phyloP scores from a whole-genome alignment of 2,113 vertebrate genomes.

The Centropristis striata region DNA sequence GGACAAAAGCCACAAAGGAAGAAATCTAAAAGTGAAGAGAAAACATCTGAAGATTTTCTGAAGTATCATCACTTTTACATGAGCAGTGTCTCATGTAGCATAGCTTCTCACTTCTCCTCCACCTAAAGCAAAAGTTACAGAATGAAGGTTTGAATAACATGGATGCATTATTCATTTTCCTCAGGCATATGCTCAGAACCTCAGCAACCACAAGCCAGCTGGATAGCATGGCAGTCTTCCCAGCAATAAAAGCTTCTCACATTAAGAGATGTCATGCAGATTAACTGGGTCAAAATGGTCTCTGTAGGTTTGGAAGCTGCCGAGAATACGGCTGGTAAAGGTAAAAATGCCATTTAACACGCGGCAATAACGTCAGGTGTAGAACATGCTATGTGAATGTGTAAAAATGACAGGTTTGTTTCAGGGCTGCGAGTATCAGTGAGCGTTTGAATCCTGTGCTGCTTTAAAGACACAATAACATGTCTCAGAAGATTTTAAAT shows the following conservation, averaged over 20 bases:
- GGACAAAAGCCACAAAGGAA: conserved; percentile 17
- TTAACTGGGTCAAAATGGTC: conserved; percentile 81
- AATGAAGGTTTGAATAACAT: conserved; percentile 64
- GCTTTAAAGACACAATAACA: conserved; percentile 28
- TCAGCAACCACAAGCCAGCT: conserved; percentile 71
- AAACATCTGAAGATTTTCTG: conserved; percentile 38
- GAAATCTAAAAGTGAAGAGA: neutral
- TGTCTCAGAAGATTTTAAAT: conserved; percentile 30
- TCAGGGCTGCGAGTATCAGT: neutral
- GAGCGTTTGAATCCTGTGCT: conserved; percentile 13
- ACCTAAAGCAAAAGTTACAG: conserved; percentile 63
- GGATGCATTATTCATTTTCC: conserved; percentile 79
- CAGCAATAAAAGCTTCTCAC: conserved; percentile 72
- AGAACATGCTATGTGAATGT: neutral
- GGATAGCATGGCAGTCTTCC: conserved; percentile 75
- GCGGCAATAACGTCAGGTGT: conserved; percentile 20
- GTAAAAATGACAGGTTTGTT: conserved; percentile 36
- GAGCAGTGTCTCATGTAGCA: conserved; percentile 47
- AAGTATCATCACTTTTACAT: conserved; percentile 63
- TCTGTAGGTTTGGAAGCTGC: conserved; percentile 62
- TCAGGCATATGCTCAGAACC: conserved; percentile 76
- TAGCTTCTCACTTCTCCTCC: conserved; percentile 32
- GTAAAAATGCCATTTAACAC: conserved; percentile 47
- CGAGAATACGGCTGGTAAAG: conserved; percentile 35
- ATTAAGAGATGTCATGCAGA: conserved; percentile 77